phyloP scores from a whole-genome alignment of 2,113 vertebrate species.

The Aldabrachelys gigantea region DNA sequence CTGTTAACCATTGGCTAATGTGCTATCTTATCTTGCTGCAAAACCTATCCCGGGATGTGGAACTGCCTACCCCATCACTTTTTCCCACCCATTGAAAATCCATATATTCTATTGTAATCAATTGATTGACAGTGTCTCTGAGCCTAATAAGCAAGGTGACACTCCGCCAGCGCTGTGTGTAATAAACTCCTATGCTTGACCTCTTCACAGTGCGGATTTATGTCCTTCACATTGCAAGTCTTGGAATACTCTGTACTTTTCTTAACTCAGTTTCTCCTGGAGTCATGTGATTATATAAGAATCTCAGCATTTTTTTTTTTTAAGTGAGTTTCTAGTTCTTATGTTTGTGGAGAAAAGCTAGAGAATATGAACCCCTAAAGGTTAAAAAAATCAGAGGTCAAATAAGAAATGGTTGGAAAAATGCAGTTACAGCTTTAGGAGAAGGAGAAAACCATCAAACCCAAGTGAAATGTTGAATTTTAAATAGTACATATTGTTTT shows the following conservation, averaged over 20 bases:
- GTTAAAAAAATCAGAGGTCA: background rate
- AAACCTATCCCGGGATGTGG: too few relatives aligned
- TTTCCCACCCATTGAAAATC: too few relatives aligned
- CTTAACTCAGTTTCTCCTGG: background rate
- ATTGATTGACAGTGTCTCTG: too few relatives aligned
- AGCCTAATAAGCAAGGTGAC: too few relatives aligned
- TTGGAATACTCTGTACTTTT: background rate
- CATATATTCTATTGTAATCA: too few relatives aligned
- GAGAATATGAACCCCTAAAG: background rate
- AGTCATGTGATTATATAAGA: background rate
- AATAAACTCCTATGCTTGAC: too few relatives aligned
- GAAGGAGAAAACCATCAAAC: background rate
- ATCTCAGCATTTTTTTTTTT: background rate
- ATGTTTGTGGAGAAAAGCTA: background rate
- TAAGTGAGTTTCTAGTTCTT: background rate
- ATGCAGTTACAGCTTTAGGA: rapidly evolving
- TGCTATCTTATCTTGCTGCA: too few relatives aligned
- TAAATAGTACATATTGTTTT: background rate
- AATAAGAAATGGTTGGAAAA: background rate
- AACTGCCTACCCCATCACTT: too few relatives aligned
- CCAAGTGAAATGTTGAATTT: background rate
- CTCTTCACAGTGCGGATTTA: too few relatives aligned
- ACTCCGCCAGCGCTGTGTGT: too few relatives aligned
- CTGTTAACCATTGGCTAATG: too few relatives aligned
- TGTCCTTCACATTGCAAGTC: background rate